Conservation (phyloP, 2,888 invertebrate species). For the Homarus gammarus region DNA sequence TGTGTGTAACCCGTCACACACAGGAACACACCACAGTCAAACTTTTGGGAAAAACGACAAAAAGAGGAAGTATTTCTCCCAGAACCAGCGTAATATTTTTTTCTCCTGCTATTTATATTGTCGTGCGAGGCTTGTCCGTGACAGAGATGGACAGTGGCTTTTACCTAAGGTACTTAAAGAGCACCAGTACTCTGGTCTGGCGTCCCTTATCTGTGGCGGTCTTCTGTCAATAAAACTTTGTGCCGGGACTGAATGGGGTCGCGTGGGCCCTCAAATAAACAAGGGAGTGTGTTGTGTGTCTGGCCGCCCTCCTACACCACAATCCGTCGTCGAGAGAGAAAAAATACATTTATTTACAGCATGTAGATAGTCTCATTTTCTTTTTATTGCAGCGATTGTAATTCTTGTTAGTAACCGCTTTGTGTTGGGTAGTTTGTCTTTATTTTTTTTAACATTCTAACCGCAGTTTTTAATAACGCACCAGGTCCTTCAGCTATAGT, state of each 20-base stretch:
- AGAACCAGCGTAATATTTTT: not conserved
- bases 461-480: no score
- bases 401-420: no score
- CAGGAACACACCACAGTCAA: no score
- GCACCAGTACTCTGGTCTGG: not conserved
- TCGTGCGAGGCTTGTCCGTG: conserved; percentile 16
- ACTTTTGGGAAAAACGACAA: no score
- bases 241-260: conserved; percentile 16
- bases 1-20: not conserved
- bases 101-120: not conserved
- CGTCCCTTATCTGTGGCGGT: conserved; percentile 37
- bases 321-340: no score
- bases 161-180: conserved; percentile 41
- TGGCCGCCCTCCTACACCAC: no score
- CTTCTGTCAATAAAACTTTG: conserved; percentile 51
- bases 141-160: conserved; percentile 36
- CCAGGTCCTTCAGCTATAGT: no score
- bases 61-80: not conserved
- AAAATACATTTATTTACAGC: no score
- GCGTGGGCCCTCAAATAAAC: conserved; percentile 27
- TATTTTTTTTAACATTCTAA: no score
- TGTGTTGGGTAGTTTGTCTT: no score
- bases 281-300: conserved; percentile 17
- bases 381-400: no score
- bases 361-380: no score